Evolutionary conservation across 2,888 invertebrate genomes (phyloP).

Genomic region (Xylocampa areola): DNA sequence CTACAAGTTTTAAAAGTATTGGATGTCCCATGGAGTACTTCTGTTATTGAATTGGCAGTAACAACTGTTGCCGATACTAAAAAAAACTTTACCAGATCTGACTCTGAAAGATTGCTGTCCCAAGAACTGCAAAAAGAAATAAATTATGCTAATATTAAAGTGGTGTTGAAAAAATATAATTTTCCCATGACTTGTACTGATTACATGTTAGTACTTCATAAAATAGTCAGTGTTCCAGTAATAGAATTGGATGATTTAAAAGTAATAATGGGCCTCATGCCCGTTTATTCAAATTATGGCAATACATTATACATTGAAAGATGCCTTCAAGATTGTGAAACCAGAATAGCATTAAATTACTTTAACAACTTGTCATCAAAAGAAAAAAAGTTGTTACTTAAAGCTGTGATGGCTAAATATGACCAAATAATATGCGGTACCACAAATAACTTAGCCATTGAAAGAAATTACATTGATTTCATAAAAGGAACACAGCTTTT

Average conservation of each 20-base stretch:
- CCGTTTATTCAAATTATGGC: slow-evolving; percentile 73
- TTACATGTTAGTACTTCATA: slow-evolving; percentile 80
- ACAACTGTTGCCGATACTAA: slow-evolving; percentile 73
- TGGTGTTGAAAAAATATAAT: slow-evolving; percentile 85
- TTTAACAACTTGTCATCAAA: slow-evolving; percentile 71
- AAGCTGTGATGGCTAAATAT: slow-evolving; percentile 77
- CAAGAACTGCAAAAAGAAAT: slow-evolving; percentile 83
- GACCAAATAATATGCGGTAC: slow-evolving; percentile 78
- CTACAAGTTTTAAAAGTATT: slow-evolving; percentile 82
- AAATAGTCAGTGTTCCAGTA: slow-evolving; percentile 71
- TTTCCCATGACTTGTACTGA: slow-evolving; percentile 81
- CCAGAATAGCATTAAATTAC: slow-evolving; percentile 77
- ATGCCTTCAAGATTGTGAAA: slow-evolving; percentile 80
- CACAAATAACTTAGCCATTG: slow-evolving; percentile 65
- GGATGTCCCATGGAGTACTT: slow-evolving; percentile 83
- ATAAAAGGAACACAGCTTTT: slow-evolving; percentile 79
- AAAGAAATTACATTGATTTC: slow-evolving; percentile 86
- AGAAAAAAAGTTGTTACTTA: slow-evolving; percentile 74
- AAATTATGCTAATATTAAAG: slow-evolving; percentile 83
- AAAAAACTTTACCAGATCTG: slow-evolving; percentile 80
- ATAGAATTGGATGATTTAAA: slow-evolving; percentile 80
- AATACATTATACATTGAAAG: slow-evolving; percentile 78
- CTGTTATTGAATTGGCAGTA: slow-evolving; percentile 75
- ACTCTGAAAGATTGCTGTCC: slow-evolving; percentile 74
- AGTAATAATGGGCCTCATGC: slow-evolving; percentile 75